phyloP scores from a whole-genome alignment of 1,140 invertebrate genomes.

The Plodia interpunctella region DNA sequence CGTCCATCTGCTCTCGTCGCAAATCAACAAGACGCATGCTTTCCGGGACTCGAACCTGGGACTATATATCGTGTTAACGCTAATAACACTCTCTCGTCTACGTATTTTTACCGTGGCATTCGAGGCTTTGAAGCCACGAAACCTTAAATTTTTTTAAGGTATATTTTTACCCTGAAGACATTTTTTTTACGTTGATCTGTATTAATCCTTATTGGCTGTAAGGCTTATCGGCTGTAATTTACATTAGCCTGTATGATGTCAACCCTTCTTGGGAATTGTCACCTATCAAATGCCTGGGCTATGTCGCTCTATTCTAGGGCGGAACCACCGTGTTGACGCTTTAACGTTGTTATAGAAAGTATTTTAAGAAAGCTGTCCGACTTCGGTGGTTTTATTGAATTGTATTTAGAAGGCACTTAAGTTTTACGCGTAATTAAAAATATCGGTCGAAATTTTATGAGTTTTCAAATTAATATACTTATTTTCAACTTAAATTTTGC shows the following conservation, averaged over 20 bases:
- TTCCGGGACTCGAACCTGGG: constrained; percentile 49
- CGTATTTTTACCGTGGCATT: too few species aligned
- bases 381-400: not conserved
- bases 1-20: constrained; percentile 56
- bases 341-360: not conserved
- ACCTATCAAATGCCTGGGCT: not conserved
- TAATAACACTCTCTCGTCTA: too few species aligned
- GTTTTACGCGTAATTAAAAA: not conserved
- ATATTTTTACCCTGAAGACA: too few species aligned
- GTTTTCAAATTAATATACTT: not conserved
- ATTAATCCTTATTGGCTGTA: too few species aligned
- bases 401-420: not conserved
- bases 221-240: too few species aligned
- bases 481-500: too few species aligned
- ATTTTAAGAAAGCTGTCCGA: not conserved
- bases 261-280: not conserved
- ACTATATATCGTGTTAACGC: constrained; percentile 47
- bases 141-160: not conserved
- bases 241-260: too few species aligned
- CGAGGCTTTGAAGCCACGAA: not conserved
- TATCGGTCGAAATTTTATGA: not conserved
- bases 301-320: too few species aligned
- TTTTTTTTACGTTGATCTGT: too few species aligned
- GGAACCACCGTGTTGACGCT: too few species aligned
- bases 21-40: constrained; percentile 65